phyloP scores from a whole-genome alignment of 1,140 invertebrate genomes.

The Campoletis sonorensis region DNA sequence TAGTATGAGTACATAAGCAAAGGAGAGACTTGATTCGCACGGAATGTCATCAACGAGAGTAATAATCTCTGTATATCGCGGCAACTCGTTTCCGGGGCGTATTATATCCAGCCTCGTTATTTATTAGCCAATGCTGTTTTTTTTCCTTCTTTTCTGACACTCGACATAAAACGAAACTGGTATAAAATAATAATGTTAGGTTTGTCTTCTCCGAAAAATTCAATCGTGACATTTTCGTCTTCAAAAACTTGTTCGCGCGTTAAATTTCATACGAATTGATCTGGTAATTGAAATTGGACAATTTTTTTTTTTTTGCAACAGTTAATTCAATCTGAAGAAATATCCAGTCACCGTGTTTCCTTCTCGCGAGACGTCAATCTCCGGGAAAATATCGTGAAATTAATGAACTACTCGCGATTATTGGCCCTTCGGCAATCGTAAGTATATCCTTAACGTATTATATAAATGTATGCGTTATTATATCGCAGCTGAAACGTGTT shows the following conservation, averaged over 20 bases:
- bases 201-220: too few relatives aligned
- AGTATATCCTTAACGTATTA: background rate
- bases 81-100: conserved; percentile 40
- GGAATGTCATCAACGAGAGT: conserved; percentile 44
- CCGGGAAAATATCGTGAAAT: conserved; percentile 22
- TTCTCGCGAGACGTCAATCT: conserved; percentile 7
- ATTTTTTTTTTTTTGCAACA: too few relatives aligned
- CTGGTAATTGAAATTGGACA: too few relatives aligned
- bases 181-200: conserved; percentile 22
- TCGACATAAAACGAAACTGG: conserved; percentile 14
- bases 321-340: too few relatives aligned
- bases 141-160: background rate
- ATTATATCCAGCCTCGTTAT: conserved; percentile 3
- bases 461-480: background rate
- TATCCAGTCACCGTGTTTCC: background rate
- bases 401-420: conserved; percentile 24
- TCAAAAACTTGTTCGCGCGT: too few relatives aligned
- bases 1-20: background rate
- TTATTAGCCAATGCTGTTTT: background rate
- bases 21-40: conserved; percentile 50
- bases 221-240: too few relatives aligned
- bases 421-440: background rate
- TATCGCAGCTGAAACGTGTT: conserved; percentile 5
- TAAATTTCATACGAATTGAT: too few relatives aligned
- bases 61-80: conserved; percentile 21